A percentile compares a stretch with the other conserved stretches of the same genome.
Evolutionary conservation across 2,888 invertebrate genomes (phyloP).

Genomic region (Leucophenga maculata): DNA sequence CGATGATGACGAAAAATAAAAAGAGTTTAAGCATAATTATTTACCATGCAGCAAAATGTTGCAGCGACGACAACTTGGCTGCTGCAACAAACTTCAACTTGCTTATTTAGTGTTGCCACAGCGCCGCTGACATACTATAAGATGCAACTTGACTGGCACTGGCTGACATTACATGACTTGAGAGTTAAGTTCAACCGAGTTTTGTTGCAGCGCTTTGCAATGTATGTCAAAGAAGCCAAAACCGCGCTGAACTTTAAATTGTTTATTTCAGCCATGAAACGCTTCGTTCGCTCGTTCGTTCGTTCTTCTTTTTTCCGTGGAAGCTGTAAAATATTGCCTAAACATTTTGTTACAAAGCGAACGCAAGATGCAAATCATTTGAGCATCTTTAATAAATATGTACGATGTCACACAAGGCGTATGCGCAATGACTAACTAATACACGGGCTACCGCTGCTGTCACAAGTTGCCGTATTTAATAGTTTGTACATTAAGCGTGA

Average conservation of each 20-base stretch:
- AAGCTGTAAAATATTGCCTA: slow-evolving; percentile 16
- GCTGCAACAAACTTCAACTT: no score
- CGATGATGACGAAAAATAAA: no score
- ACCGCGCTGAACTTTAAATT: slow-evolving; percentile 18
- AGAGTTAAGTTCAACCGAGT: slow-evolving; percentile 5
- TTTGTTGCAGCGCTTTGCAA: not conserved
- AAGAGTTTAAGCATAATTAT: no score
- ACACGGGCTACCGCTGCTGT: not conserved
- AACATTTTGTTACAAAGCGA: no score
- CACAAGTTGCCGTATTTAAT: slow-evolving; percentile 4
- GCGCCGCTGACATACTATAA: not conserved
- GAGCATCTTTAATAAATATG: slow-evolving; percentile 17
- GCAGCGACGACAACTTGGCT: no score
- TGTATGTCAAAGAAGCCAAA: slow-evolving; percentile 15
- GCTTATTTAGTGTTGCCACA: no score
- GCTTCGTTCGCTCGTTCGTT: no score
- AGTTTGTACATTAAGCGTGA: slow-evolving; percentile 11
- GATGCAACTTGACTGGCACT: slow-evolving; percentile 10
- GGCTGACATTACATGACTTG: slow-evolving; percentile 21
- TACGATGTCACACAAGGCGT: slow-evolving; percentile 15
- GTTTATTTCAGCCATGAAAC: not conserved
- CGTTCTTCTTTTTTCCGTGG: no score
- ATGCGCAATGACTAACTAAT: slow-evolving; percentile 8
- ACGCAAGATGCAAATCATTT: slow-evolving; percentile 23
- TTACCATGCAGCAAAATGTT: no score